Evolutionary conservation across 2,888 invertebrate genomes (phyloP), one percentile per base, ranked within the genome.

Genomic region (Drosophila acutilabella): DNA sequence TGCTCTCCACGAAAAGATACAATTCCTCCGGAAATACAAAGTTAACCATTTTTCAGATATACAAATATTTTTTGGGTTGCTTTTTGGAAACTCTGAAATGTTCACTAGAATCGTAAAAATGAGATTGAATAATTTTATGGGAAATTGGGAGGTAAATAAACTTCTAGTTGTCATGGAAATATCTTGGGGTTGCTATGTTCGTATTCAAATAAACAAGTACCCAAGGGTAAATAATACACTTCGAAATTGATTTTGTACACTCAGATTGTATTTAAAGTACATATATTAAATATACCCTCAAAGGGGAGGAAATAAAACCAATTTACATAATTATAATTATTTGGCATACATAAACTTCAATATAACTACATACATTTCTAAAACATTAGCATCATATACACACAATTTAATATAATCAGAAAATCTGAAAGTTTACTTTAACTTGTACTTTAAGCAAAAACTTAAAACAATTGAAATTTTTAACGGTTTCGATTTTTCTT

Each of bases 1-100:
- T 94, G 77, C 95, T 95, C 89, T 96, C 94, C 4, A 97, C 94
- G 83, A 94, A 97, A 74, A 94, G 92, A 89, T 97, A 96, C 6
- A 96, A 93, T 93, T 97, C 97, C 79, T 95, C 95, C 5, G 95
- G 93, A 67, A 93, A 93, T 42, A 95, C 92, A 74, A 95, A 94
- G 92, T 93, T 93, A 76, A 89, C 64, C 90, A 91, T 91, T 14
- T 90, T 36, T 8, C 0, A 10, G 4, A 23, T 23, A 38, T 52
- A 23, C 14, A 11, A 8, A 16, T 14, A 26, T 6, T 45, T n/a
- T 20, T 20, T 20, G 4, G 4, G 20, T 20, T 20, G 20, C 20
- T 14, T 16, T 30, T 14, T 30, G 11, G 14, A 36, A 33, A 36
- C n/a, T 51, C 23, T 8, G n/a, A 44, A 48, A 13, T 16, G 18